A percentile compares a stretch with the other conserved stretches of the same genome.
These are phyloP conservation scores for Trissoscelio sp. DNA, from an alignment of 2,888 invertebrate genomes.

Conservation along the genomic window DNA sequence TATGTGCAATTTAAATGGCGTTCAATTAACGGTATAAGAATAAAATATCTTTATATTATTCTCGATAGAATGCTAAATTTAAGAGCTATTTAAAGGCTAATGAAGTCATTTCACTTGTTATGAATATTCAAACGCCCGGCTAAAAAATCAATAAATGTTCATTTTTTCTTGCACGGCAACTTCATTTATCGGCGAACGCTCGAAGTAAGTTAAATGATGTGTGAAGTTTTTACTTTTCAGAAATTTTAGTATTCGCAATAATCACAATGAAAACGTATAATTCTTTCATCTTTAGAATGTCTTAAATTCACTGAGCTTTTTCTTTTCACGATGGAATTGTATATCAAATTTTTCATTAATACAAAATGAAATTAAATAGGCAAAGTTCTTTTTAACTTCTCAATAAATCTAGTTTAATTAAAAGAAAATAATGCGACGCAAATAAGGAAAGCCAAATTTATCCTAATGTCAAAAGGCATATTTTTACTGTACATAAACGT, in stretches of 20 bases:
- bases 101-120: slow-evolving; percentile 56
- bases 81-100: slow-evolving; percentile 52
- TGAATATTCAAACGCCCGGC: slow-evolving; percentile 41
- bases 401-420: background rate
- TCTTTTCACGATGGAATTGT: slow-evolving; percentile 4
- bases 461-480: background rate
- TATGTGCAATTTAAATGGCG: slow-evolving; percentile 6
- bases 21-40: slow-evolving; percentile 21
- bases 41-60: slow-evolving; percentile 40
- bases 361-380: no score
- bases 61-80: slow-evolving; percentile 30
- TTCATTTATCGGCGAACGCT: slow-evolving; percentile 16
- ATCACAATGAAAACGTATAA: slow-evolving; percentile 42
- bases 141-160: slow-evolving; percentile 53
- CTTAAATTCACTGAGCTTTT: slow-evolving; percentile 12
- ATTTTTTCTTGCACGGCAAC: slow-evolving; percentile 33
- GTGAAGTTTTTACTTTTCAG: slow-evolving; percentile 47
- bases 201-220: slow-evolving; percentile 46
- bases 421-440: background rate
- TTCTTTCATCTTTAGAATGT: slow-evolving; percentile 9
- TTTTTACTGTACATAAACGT: slow-evolving; percentile 15
- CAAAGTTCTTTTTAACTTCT: background rate
- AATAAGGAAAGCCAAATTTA: background rate
- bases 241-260: slow-evolving; percentile 38
- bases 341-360: background rate